Percentiles rank a stretch among this genome's conserved stretches.
phyloP scores from a whole-genome alignment of 2,797 vertebrate genomes.

The Acanthurus lineatus region DNA sequence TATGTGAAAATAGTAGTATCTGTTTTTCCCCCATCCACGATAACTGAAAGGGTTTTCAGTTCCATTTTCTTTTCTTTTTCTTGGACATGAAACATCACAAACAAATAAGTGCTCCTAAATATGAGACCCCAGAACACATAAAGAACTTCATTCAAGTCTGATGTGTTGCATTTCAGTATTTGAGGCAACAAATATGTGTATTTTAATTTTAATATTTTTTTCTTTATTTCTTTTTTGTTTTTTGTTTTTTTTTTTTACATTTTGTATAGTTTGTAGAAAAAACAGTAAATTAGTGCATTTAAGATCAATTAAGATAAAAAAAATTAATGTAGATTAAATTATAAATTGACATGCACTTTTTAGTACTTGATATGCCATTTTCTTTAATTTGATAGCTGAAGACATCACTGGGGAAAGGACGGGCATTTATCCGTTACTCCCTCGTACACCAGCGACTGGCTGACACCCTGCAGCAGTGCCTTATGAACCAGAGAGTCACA shows the following conservation, averaged over 20 bases:
- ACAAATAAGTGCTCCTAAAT: neutral
- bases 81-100: neutral
- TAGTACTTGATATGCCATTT: neutral
- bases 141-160: neutral
- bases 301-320: too few relatives aligned
- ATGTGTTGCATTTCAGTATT: too few relatives aligned
- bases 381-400: constrained; percentile 86
- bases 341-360: neutral
- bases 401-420: constrained; percentile 94
- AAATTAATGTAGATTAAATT: too few relatives aligned
- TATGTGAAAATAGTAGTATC: neutral
- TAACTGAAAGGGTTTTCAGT: neutral
- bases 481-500: constrained; percentile 95
- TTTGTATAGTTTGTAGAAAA: neutral
- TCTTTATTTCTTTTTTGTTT: neutral
- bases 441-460: constrained; percentile 95
- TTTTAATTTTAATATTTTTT: neutral
- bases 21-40: neutral
- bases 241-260: neutral
- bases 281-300: neutral
- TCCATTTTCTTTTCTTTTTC: neutral
- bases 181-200: neutral
- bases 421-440: constrained; percentile 96
- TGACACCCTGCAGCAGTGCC: constrained; percentile 96
- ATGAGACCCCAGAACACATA: neutral